A percentile compares a stretch with the other conserved stretches of the same genome.
Conservation (phyloP, 2,113 vertebrate genomes). For the Glaucidium brasilianum region DNA sequence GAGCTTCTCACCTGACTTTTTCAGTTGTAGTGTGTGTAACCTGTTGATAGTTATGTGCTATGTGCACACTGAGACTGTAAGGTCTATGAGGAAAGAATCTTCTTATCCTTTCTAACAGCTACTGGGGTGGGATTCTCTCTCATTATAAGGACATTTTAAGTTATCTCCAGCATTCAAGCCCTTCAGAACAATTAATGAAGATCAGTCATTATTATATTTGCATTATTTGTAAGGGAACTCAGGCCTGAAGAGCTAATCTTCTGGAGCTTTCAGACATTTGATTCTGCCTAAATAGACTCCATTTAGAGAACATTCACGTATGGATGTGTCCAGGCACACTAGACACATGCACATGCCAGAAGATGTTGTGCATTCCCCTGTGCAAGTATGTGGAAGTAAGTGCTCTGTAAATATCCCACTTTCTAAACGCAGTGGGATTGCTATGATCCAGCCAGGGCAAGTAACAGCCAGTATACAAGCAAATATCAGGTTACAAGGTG, state of each 20-base stretch:
- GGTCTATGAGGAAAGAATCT: not conserved
- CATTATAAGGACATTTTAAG: not conserved
- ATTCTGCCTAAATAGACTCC: not conserved
- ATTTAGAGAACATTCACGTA: not conserved
- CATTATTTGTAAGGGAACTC: not conserved
- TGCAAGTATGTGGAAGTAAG: not conserved
- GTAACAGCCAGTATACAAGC: not conserved
- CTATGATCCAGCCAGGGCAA: not conserved
- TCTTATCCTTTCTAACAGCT: not conserved
- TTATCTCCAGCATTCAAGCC: not conserved
- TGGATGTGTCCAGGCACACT: not conserved
- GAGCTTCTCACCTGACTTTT: not conserved
- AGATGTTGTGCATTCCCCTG: not conserved
- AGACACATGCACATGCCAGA: not conserved
- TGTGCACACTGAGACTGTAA: not conserved
- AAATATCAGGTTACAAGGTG: not conserved
- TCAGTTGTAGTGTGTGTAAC: accelerated
- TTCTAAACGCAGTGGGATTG: not conserved
- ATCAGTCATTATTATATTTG: not conserved
- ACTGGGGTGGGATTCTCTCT: not conserved
- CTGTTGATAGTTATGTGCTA: not conserved
- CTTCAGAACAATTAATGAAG: not conserved
- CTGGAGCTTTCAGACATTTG: not conserved
- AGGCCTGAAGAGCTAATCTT: not conserved
- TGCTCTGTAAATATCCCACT: not conserved